Base-by-base conservation (phyloP, 2,113 vertebrate genomes). In the Phrynocephalus versicolor region DNA sequence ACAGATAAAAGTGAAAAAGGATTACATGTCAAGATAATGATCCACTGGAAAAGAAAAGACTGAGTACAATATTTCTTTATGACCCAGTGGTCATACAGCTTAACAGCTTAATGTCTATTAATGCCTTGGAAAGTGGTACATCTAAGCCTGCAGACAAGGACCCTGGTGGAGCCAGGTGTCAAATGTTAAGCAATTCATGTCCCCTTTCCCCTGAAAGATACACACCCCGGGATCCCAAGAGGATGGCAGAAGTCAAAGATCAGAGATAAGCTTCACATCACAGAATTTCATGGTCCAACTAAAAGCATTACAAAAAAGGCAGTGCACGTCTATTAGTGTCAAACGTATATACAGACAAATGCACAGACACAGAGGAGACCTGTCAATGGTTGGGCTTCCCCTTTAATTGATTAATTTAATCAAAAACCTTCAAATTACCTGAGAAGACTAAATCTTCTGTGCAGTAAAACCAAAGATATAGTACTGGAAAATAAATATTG, bases 301-400 rank as follows among this genome's bases (percentile, higher is more conserved):
- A 87, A 91, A 91, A 91, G 89, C 89, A 91, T 92, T 92, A 92
- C 93, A 93, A 93, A 92, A 94, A 91, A 93, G n/a, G n/a, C n/a
- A n/a, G 71, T 86, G 82, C 87, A 92, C 91, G 89, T 91, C 92
- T 92, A 88, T 90, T 90, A 64, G 37, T 90, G 67, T 69, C 88
- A 92, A 88, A 86, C 90, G 86, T 64, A 73, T 30, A 86, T 58
- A 89, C 78, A 81, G 89, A 89, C 35, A 86, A 41, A 90, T 78
- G 77, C 88, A 91, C 23, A 73, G 30, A 85, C 58, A 91, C 76
- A 84, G 89, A 90, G 35, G 79, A 69, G 57, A 88, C 85, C 76
- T 89, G 80, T 93, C 79, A 83, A 67, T 90, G 78, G 78, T 73
- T 87, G 64, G 83, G 37, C 35, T 87, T 90, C 87, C 90, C 73